Base-by-base conservation (phyloP, 2,797 vertebrate genomes). In the Falco novaeseelandiae region DNA sequence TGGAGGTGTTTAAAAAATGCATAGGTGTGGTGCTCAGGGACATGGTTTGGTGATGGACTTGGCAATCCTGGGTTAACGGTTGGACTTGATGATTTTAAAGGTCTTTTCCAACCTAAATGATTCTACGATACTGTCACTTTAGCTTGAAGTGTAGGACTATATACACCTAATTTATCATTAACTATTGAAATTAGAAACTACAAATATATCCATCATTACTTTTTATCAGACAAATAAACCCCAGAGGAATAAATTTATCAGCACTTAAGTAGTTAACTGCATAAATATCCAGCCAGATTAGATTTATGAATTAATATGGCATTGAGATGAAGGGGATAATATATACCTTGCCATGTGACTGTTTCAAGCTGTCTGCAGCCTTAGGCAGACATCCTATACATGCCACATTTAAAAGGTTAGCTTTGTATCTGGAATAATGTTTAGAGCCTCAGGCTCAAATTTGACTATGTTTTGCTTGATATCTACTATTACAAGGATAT, bases 341-440 rank as follows among this genome's bases (percentile, higher is more conserved):
- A 66, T 36, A 29, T 74, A 27, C 30, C 36, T 94, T 89, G 51
- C 26, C 54, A 76, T 1, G 3, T 79, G 77, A 55, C 34, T 82
- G 17, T 95, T 95, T 82, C 49, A 87, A 91, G 66, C 62, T 87
- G 80, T 73, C 61, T 87, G 77, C 61, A 91, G 87, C 91, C 91
- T 89, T 79, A 87, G 90, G 87, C 85, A 93, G 83, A 73, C 62
- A 82, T 44, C n/a, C 44, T 55, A 48, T 82, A 72, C 38, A 6
- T 81, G 66, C 52, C 73, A 82, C 22, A 25, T 90, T 93, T 93
- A 82, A 95, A 96, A 95, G 83, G 83, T 95, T 96, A 95, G 29
- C 42, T 95, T 58, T 70, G 77, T 91, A 77, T 72, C 80, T 83
- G 48, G 29, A 91, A 95, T 66, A 87, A 76, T 48, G 48, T 79